These are phyloP conservation scores for Trachemys scripta DNA, from an alignment of 2,113 vertebrate species.

Conservation along the genomic window DNA sequence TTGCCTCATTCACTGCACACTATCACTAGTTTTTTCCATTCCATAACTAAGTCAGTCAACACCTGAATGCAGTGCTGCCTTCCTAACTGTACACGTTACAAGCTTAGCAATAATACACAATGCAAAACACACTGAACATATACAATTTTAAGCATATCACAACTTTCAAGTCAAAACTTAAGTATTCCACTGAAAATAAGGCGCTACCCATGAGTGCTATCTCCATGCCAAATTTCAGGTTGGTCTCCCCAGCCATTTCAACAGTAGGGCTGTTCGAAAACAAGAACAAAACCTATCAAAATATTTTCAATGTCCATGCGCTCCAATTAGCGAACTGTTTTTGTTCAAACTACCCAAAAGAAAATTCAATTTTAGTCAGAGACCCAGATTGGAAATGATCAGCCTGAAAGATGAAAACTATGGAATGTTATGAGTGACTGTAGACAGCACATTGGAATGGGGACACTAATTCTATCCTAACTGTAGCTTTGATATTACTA, in stretches of 20 bases:
- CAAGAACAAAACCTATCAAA: background rate
- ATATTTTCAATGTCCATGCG: background rate
- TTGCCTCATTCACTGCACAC: background rate
- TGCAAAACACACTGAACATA: background rate
- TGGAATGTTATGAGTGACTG: background rate
- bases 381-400: background rate
- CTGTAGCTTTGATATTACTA: background rate
- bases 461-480: background rate
- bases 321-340: background rate
- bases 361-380: background rate
- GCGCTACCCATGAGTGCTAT: background rate
- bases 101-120: no score
- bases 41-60: background rate
- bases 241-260: background rate
- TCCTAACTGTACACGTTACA: background rate
- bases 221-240: background rate
- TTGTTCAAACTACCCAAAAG: background rate
- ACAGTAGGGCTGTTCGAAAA: background rate
- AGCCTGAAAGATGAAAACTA: background rate
- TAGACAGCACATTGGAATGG: background rate
- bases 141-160: background rate
- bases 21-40: background rate
- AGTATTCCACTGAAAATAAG: background rate
- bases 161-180: background rate
- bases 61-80: background rate